phyloP scores from a whole-genome alignment of 2,888 invertebrate species.

The Ischnura elegans region DNA sequence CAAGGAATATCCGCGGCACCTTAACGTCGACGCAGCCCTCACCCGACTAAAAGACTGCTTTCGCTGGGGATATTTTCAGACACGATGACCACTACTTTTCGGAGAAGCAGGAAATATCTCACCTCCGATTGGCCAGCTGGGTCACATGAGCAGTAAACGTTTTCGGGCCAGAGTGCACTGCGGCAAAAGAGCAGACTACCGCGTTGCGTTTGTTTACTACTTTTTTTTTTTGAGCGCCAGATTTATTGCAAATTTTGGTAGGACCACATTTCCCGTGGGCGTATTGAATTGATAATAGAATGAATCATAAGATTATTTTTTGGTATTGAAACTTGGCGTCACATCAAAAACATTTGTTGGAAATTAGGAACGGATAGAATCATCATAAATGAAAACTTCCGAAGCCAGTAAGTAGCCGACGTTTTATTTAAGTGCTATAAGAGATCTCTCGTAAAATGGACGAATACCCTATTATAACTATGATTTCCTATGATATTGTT shows the following conservation, averaged over 20 bases:
- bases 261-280: too few relatives aligned
- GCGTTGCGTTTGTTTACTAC: constrained; percentile 28
- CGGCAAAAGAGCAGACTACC: constrained; percentile 42
- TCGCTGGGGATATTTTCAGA: constrained; percentile 73
- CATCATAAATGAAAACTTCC: neutral
- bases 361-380: neutral
- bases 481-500: neutral
- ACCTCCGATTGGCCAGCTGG: constrained; percentile 71
- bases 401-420: neutral
- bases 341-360: too few relatives aligned
- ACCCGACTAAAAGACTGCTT: constrained; percentile 68
- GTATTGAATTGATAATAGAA: too few relatives aligned
- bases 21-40: constrained; percentile 67
- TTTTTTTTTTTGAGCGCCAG: neutral
- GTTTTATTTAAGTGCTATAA: too few relatives aligned
- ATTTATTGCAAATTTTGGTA: neutral
- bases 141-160: constrained; percentile 59
- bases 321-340: neutral
- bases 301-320: too few relatives aligned
- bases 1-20: neutral
- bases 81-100: constrained; percentile 73
- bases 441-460: neutral
- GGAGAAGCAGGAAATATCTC: constrained; percentile 72
- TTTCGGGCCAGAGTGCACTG: constrained; percentile 55
- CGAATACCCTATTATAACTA: neutral